Evolutionary conservation across 2,797 vertebrate species (phyloP).

Genomic region (Eulemur albifrons): DNA sequence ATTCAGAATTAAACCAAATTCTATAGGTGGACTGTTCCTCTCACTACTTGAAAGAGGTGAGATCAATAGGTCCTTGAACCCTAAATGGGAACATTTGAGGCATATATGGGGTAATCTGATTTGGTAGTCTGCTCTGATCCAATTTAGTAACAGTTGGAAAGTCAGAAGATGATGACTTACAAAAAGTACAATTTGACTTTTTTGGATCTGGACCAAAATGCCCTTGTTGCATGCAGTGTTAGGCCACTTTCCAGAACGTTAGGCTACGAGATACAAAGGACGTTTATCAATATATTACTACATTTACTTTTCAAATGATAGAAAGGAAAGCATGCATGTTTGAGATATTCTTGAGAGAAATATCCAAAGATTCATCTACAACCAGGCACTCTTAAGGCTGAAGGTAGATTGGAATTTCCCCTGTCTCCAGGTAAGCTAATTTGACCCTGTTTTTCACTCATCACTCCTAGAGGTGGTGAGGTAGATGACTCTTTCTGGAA

Average conservation of each 20-base stretch:
- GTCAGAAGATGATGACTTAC: background rate
- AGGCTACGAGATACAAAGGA: background rate
- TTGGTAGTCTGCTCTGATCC: background rate
- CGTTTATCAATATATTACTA: background rate
- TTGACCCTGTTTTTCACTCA: background rate
- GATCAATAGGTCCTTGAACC: background rate
- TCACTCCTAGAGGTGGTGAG: background rate
- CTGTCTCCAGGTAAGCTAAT: background rate
- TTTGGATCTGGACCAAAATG: background rate
- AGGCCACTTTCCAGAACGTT: background rate
- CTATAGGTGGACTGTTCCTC: background rate
- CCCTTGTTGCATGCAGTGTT: background rate
- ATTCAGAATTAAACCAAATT: slow-evolving; percentile 4
- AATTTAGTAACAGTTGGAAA: background rate
- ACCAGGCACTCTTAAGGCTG: background rate
- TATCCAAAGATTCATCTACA: background rate
- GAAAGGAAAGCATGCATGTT: background rate
- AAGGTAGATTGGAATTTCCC: background rate
- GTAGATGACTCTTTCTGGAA: background rate
- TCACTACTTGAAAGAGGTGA: background rate
- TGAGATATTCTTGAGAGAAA: slow-evolving; percentile 10
- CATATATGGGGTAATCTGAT: background rate
- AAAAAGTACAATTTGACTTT: background rate
- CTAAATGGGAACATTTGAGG: background rate
- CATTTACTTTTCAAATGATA: background rate